Conservation (phyloP, 2,113 vertebrate species). For the Neomonachus schauinslandi region DNA sequence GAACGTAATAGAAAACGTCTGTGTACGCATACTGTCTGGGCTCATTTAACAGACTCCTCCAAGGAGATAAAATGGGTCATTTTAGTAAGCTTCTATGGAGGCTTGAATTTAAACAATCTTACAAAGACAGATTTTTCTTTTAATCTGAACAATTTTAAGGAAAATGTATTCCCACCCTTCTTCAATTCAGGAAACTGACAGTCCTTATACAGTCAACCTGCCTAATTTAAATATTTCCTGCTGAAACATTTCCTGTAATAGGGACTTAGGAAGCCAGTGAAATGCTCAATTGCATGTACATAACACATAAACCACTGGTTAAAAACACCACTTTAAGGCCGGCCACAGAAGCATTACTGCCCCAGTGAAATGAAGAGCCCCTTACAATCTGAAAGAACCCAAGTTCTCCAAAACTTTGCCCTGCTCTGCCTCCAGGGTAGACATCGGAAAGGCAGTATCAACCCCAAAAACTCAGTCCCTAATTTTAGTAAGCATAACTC, state of each 20-base stretch:
- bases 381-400: background rate
- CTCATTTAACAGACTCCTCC: constrained; percentile 39
- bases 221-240: background rate
- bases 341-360: background rate
- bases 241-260: background rate
- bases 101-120: background rate
- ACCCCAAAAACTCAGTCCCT: background rate
- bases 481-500: background rate
- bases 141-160: background rate
- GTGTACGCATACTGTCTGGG: background rate
- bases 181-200: background rate
- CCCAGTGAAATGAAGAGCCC: background rate
- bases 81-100: background rate
- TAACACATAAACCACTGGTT: background rate
- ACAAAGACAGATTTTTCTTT: background rate
- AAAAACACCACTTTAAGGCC: background rate
- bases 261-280: too few species aligned
- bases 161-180: background rate
- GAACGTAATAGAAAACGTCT: constrained; percentile 5
- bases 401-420: background rate
- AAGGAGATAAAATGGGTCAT: background rate
- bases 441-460: background rate
- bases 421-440: background rate
- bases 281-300: background rate
- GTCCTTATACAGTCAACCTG: background rate